Conservation (phyloP, 2,113 vertebrate genomes). For the Hippopotamus amphibius region DNA sequence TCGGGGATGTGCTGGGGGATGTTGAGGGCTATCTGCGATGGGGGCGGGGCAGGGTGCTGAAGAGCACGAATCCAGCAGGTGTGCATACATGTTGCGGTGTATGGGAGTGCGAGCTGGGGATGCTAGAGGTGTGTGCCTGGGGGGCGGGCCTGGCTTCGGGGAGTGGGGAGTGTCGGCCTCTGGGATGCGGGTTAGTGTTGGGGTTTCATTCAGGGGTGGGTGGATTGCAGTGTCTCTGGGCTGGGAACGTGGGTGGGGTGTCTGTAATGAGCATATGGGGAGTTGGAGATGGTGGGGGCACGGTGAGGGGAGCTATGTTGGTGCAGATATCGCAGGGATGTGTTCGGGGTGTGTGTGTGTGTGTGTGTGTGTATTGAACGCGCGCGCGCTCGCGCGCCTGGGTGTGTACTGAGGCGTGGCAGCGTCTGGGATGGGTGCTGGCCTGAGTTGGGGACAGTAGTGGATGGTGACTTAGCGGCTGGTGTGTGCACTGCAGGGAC, state of each 20-base stretch:
- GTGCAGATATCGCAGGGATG: constrained; percentile 9
- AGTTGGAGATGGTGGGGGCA: constrained; percentile 34
- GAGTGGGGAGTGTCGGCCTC: background rate
- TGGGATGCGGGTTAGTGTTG: constrained; percentile 10
- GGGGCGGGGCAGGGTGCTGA: background rate
- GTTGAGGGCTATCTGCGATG: background rate
- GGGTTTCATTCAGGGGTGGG: constrained; percentile 12
- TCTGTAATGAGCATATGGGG: constrained; percentile 58
- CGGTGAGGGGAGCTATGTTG: background rate
- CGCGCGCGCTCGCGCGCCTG: background rate
- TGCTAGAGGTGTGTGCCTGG: background rate
- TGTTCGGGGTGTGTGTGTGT: background rate
- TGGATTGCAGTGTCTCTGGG: constrained; percentile 29
- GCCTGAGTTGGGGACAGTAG: constrained; percentile 50
- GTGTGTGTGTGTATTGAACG: background rate
- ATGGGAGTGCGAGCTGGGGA: background rate
- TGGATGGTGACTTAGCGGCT: background rate
- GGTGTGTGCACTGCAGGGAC: background rate
- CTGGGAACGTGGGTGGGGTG: constrained; percentile 56
- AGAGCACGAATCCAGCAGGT: constrained; percentile 34
- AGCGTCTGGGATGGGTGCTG: constrained; percentile 24
- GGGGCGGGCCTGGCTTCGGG: background rate
- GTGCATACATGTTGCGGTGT: background rate
- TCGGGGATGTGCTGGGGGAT: background rate
- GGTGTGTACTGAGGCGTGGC: constrained; percentile 69